Percentiles rank a stretch among this genome's conserved stretches.
These are phyloP conservation scores for Stenodema calcarata DNA, from an alignment of 2,888 invertebrate species.

Conservation along the genomic window DNA sequence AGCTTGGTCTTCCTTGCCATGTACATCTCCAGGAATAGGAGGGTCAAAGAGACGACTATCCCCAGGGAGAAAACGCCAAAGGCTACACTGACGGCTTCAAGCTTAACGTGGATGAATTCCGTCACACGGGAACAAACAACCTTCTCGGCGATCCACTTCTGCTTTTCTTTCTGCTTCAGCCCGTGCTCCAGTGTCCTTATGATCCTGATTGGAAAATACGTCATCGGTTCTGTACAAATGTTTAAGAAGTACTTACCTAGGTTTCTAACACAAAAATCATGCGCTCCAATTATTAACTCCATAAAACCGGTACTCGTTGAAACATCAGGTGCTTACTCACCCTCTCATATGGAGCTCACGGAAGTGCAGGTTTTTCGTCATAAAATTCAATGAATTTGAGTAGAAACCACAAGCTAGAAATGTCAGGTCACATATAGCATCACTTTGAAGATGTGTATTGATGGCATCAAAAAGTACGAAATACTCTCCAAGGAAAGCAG, in stretches of 20 bases:
- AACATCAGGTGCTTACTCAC: background rate
- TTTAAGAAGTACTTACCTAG: no score
- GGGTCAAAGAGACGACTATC: background rate
- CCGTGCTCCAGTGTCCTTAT: conserved; percentile 19
- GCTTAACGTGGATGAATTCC: conserved; percentile 12
- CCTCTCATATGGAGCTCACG: conserved; percentile 16
- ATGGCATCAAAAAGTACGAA: conserved; percentile 10
- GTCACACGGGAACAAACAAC: background rate
- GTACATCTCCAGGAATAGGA: background rate
- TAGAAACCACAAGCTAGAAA: background rate
- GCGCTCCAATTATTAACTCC: no score
- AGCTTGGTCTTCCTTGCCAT: background rate
- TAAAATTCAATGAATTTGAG: background rate
- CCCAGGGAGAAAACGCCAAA: background rate
- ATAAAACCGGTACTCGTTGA: no score
- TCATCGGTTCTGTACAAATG: no score
- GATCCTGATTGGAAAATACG: background rate
- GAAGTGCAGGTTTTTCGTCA: background rate
- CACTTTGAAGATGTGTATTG: background rate
- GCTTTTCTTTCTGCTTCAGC: background rate
- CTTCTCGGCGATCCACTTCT: background rate
- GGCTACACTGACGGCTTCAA: conserved; percentile 36
- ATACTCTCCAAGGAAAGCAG: conserved; percentile 14
- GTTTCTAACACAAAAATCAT: background rate
- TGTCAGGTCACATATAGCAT: conserved; percentile 3